Evolutionary conservation across 2,888 invertebrate species (phyloP), one percentile per base, ranked within the genome.

Genomic region (Slavum lentiscoides): DNA sequence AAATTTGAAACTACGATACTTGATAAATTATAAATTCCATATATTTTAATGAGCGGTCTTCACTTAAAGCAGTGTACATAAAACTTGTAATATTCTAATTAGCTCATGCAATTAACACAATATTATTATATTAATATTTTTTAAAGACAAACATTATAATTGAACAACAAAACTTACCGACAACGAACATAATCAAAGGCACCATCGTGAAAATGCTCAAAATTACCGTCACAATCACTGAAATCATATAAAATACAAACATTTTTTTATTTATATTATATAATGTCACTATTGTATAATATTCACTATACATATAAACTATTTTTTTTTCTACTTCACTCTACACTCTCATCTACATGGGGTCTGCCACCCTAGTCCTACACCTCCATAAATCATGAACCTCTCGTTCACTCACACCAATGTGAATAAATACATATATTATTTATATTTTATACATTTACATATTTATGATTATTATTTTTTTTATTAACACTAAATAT

Each of bases 101-200:
- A 55, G 5, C 19, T 19, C 55, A 19, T 55, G 55, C 55, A 55
- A 55, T 55, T 55, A 55, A 49, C 11, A 55, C 19, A 55, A 55
- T 13, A 15, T 3, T 3, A 49, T 49, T 13, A 13, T 49, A 19
- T 55, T 55, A 19, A 19, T 19, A 55, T 19, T 55, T 55, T 19
- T 7, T 55, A 55, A 55, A 55, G 19, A 19, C 19, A 55, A 19
- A 13, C 13, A 53, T 53, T 17, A 5, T 55, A 55, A 55, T 55
- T 55, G 49, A 11, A 11, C 13, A 49, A 49, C 19, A 30, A 68
- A 39, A 89, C 92, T 91, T 86, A 93, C 93, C 93, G 89, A 93
- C 91, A 80, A 93, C 92, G 83, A 92, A 88, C 93, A 93, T 93
- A 83, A 92, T 88, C 80, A 93, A 88, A 30, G 93, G 92, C 84